Percentiles rank a stretch among this genome's conserved stretches.
These are phyloP conservation scores for Spinibarbus caldwelli DNA, from an alignment of 2,797 vertebrate species.

Conservation along the genomic window DNA sequence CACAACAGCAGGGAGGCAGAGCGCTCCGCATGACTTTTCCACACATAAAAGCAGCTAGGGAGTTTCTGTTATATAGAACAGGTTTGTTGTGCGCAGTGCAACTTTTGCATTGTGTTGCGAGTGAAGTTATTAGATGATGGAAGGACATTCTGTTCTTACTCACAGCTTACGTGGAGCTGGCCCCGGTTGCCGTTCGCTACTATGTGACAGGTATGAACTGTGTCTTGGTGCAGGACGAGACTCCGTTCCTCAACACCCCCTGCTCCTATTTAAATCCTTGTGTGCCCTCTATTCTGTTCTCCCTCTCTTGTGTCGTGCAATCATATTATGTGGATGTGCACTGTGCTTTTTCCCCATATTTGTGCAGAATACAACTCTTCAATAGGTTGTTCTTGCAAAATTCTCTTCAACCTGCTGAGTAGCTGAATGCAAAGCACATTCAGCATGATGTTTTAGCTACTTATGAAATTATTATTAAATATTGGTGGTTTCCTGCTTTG, in stretches of 20 bases:
- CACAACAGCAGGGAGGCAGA: conserved; percentile 31
- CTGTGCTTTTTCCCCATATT: neutral
- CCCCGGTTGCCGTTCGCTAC: conserved; percentile 59
- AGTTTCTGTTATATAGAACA: conserved; percentile 4
- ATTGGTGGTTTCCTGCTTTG: conserved; percentile 31
- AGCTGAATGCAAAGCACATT: conserved; percentile 4
- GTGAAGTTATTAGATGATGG: conserved; percentile 36
- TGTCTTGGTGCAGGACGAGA: conserved; percentile 26
- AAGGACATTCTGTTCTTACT: conserved; percentile 52
- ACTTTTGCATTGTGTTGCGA: conserved; percentile 32
- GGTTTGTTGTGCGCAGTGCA: conserved; percentile 11
- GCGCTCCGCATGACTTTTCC: conserved; percentile 28
- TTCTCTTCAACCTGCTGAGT: neutral
- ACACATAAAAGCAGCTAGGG: conserved; percentile 28
- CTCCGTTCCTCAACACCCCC: conserved; percentile 3
- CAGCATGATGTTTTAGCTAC: conserved; percentile 29
- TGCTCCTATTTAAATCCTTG: neutral
- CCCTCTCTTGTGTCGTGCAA: conserved; percentile 23
- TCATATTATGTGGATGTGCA: conserved; percentile 15
- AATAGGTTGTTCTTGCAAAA: conserved; percentile 16
- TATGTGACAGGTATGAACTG: conserved; percentile 58
- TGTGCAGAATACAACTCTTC: conserved; percentile 13
- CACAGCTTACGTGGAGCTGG: conserved; percentile 63
- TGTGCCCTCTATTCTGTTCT: conserved; percentile 8
- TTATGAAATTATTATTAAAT: conserved; percentile 24